Evolutionary conservation across 2,797 vertebrate genomes (phyloP).

Genomic region (Aulostomus chinensis): DNA sequence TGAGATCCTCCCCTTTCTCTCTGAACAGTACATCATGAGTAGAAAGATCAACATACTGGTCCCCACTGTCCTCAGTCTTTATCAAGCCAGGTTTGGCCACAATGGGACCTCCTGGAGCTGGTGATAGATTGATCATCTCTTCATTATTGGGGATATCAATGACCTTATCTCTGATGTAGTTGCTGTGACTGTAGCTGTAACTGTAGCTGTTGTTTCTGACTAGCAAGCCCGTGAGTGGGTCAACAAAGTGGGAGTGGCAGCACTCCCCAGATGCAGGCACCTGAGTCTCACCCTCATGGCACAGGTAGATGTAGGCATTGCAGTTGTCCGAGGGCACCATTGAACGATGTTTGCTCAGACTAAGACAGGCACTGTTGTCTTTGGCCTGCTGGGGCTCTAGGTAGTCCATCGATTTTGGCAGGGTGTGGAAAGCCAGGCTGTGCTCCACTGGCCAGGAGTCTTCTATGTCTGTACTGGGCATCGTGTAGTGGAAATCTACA

Average conservation of each 20-base stretch:
- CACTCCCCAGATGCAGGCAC: constrained; percentile 63
- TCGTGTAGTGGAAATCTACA: constrained; percentile 80
- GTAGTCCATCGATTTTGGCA: constrained; percentile 72
- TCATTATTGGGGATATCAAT: constrained; percentile 55
- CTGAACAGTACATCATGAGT: constrained; percentile 15
- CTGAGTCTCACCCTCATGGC: constrained; percentile 69
- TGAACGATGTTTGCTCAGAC: constrained; percentile 66
- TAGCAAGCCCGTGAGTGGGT: constrained; percentile 79
- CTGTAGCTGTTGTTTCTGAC: constrained; percentile 74
- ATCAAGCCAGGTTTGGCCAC: constrained; percentile 57
- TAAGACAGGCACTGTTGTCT: constrained; percentile 75
- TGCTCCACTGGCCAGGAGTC: constrained; percentile 80
- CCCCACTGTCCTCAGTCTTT: constrained; percentile 46
- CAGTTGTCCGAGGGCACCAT: constrained; percentile 66
- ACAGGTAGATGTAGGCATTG: constrained; percentile 76
- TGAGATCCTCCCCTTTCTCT: constrained; percentile 47
- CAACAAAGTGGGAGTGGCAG: constrained; percentile 79
- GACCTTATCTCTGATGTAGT: constrained; percentile 69
- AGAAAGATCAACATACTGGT: constrained; percentile 62
- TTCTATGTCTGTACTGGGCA: constrained; percentile 82
- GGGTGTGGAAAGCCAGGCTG: constrained; percentile 65
- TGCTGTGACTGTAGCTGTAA: constrained; percentile 61
- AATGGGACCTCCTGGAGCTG: constrained; percentile 69
- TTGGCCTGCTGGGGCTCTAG: constrained; percentile 69
- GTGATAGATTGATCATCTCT: constrained; percentile 69